Evolutionary conservation across 1,140 invertebrate species (phyloP).

Genomic region (Microplitis demolitor): DNA sequence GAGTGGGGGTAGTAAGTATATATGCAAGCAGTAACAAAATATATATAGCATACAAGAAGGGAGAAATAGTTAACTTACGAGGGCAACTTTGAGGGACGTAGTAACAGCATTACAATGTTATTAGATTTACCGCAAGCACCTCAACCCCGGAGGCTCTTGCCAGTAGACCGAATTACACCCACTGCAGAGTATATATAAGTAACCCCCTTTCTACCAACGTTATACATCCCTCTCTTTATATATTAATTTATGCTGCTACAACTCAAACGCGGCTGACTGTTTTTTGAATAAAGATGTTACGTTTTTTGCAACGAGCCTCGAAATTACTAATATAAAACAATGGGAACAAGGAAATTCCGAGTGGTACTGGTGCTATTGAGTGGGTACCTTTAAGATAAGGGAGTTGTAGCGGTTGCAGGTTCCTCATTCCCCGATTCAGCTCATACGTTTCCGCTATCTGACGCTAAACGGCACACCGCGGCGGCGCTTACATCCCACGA

Average conservation of each 20-base stretch:
- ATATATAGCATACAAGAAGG: conserved; percentile 1
- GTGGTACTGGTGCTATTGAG: conserved; percentile 47
- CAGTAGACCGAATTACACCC: conserved; percentile 26
- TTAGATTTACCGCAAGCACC: conserved; percentile 63
- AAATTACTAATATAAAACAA: too few relatives aligned
- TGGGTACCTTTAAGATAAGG: conserved; percentile 59
- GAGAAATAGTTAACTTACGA: conserved; percentile 18
- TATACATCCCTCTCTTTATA: too few relatives aligned
- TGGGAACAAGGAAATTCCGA: too few relatives aligned
- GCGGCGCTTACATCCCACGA: background rate
- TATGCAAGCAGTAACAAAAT: conserved; percentile 3
- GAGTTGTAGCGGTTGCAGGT: conserved; percentile 25
- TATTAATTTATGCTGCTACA: too few relatives aligned
- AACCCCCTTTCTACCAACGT: conserved; percentile 34
- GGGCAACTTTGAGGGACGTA: conserved; percentile 31
- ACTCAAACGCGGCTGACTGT: too few relatives aligned
- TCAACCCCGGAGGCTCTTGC: conserved; percentile 46
- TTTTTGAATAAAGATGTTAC: too few relatives aligned
- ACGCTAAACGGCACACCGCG: conserved; percentile 41
- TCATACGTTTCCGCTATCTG: conserved; percentile 53
- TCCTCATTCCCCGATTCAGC: conserved; percentile 21
- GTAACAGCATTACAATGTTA: conserved; percentile 62
- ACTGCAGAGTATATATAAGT: conserved; percentile 44
- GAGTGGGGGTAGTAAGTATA: too few relatives aligned
- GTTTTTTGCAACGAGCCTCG: too few relatives aligned